A percentile compares a stretch with the other conserved stretches of the same genome.
Evolutionary conservation across 2,797 vertebrate species (phyloP).

Genomic region (Danio choprae): DNA sequence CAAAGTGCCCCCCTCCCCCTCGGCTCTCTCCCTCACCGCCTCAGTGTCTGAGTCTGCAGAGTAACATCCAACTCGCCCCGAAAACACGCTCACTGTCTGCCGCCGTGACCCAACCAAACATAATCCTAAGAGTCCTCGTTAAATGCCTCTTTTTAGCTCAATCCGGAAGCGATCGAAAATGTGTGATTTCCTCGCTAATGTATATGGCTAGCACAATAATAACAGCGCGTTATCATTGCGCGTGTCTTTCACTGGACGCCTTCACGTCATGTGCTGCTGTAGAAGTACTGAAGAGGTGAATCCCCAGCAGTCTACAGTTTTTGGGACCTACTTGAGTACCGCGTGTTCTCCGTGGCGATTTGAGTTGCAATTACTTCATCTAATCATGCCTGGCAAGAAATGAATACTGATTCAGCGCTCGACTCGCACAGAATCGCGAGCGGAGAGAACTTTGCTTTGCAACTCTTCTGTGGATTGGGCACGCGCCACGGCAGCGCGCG

Average conservation of each 20-base stretch:
- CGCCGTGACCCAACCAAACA: constrained; percentile 50
- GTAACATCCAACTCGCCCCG: constrained; percentile 52
- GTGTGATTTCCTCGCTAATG: constrained; percentile 25
- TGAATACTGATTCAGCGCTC: constrained; percentile 36
- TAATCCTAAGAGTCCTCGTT: constrained; percentile 43
- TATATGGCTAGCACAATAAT: constrained; percentile 14
- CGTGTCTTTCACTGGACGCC: constrained; percentile 34
- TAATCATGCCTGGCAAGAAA: constrained; percentile 43
- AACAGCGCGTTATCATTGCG: constrained; percentile 30
- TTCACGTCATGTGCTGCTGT: constrained; percentile 46
- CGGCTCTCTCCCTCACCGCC: constrained; percentile 23
- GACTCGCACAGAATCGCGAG: constrained; percentile 27
- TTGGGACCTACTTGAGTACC: constrained; percentile 2
- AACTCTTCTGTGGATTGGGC: constrained; percentile 41
- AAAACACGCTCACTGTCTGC: constrained; percentile 49
- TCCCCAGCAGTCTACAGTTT: constrained; percentile 33
- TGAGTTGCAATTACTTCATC: constrained; percentile 34
- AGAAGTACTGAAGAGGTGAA: constrained; percentile 49
- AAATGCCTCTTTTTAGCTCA: constrained; percentile 13
- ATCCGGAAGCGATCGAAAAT: constrained; percentile 10
- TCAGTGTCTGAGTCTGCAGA: constrained; percentile 48
- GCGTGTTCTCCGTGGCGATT: constrained; percentile 38
- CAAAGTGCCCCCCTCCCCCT: constrained; percentile 35
- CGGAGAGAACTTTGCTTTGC: constrained; percentile 57
- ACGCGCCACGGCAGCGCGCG: constrained; percentile 19